Evolutionary conservation across 1,140 invertebrate species (phyloP).

Genomic region (Cherax quadricarinatus): DNA sequence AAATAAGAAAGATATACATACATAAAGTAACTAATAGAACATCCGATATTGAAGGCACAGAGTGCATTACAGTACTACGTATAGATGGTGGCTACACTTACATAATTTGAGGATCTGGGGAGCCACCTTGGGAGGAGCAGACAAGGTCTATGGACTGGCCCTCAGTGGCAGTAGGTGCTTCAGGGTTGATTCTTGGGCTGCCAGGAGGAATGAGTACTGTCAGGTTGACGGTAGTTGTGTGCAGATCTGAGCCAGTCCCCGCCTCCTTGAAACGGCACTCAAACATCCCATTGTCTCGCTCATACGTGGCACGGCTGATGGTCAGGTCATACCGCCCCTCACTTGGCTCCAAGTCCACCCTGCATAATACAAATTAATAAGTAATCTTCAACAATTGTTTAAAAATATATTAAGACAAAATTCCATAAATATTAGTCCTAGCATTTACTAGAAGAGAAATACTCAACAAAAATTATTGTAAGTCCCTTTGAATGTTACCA

Average conservation of each 20-base stretch:
- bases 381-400: not conserved
- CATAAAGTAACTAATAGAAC: too few species aligned
- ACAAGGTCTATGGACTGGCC: constrained; percentile 82
- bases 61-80: too few species aligned
- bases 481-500: too few species aligned
- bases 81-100: constrained; percentile 28
- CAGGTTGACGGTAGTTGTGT: constrained; percentile 88
- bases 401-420: too few species aligned
- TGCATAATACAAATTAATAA: constrained; percentile 76
- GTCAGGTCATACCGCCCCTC: constrained; percentile 91
- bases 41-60: too few species aligned
- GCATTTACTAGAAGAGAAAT: too few species aligned
- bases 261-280: constrained; percentile 91
- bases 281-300: constrained; percentile 92
- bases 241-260: constrained; percentile 88
- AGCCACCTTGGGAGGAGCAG: constrained; percentile 90
- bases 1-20: too few species aligned
- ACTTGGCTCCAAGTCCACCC: constrained; percentile 85
- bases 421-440: too few species aligned
- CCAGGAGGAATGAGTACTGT: constrained; percentile 91
- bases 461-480: too few species aligned
- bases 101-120: constrained; percentile 88
- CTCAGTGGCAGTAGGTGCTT: constrained; percentile 86
- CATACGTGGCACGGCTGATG: constrained; percentile 84
- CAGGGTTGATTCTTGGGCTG: constrained; percentile 85